A percentile compares a stretch with the other conserved stretches of the same genome.
Conservation (phyloP, 2,888 invertebrate species). For the Drosophila greeni region DNA sequence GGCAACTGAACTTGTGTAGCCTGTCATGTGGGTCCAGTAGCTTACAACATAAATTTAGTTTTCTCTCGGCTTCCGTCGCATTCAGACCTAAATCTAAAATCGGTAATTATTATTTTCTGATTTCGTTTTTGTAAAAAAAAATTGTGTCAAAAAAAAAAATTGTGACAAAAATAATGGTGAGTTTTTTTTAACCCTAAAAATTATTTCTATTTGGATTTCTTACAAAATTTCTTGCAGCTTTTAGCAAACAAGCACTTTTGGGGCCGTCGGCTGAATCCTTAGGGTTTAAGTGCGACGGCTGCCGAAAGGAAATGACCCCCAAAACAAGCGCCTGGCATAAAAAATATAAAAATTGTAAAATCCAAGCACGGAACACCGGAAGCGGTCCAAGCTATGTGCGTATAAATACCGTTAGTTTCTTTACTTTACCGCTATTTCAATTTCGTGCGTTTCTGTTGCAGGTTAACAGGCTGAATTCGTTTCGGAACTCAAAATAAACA, state of each 20-base stretch:
- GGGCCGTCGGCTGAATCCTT: no score
- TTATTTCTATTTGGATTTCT: neutral
- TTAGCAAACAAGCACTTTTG: no score
- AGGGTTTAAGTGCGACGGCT: no score
- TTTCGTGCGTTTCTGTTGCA: neutral
- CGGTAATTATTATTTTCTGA: neutral
- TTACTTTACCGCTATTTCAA: no score
- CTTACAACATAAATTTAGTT: neutral
- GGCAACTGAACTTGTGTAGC: no score
- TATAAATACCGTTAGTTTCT: neutral
- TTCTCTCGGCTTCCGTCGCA: slow-evolving; percentile 12
- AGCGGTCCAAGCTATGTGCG: neutral
- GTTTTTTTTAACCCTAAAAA: neutral
- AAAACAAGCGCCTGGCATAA: neutral
- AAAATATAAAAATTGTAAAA: neutral
- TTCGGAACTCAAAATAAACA: neutral
- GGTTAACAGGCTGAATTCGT: neutral
- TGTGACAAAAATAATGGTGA: neutral
- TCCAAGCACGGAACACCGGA: neutral
- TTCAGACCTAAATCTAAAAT: slow-evolving; percentile 3
- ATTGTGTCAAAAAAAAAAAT: neutral
- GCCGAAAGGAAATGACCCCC: neutral
- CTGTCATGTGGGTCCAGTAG: neutral
- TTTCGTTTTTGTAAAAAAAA: neutral
- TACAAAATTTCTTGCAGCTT: neutral